Evolutionary conservation across 2,113 vertebrate species (phyloP).

Genomic region (Psophia crepitans): DNA sequence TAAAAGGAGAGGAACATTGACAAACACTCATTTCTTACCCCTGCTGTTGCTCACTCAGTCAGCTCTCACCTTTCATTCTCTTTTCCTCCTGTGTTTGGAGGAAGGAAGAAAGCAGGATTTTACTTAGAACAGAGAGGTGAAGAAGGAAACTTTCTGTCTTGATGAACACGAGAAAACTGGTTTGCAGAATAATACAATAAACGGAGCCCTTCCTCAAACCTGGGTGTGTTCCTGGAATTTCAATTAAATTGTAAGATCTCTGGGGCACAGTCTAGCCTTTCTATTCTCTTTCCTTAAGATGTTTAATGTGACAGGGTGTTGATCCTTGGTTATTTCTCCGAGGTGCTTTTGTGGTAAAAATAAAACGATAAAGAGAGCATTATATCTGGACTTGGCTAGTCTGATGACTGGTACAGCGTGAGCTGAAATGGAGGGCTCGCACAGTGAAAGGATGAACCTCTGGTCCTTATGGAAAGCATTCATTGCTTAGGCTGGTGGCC

Average conservation of each 20-base stretch:
- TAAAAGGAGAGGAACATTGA: background rate
- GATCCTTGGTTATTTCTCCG: conserved; percentile 45
- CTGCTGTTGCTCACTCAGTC: background rate
- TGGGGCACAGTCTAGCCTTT: background rate
- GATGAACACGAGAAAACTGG: background rate
- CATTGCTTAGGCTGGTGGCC: background rate
- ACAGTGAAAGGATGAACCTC: background rate
- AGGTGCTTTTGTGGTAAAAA: conserved; percentile 25
- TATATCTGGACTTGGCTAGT: background rate
- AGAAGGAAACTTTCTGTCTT: background rate
- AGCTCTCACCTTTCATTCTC: background rate
- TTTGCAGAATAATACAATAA: background rate
- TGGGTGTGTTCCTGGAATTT: conserved; percentile 14
- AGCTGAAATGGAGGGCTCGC: background rate
- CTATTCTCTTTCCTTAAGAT: background rate
- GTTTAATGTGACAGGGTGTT: conserved; percentile 19
- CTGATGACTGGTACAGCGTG: background rate
- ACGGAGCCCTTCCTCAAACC: background rate
- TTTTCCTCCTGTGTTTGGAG: background rate
- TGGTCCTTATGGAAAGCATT: background rate
- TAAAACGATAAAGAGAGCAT: background rate
- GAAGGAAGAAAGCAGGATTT: background rate
- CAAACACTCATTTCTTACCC: conserved; percentile 32
- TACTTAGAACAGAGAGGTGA: background rate
- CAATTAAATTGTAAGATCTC: conserved; percentile 22